These are phyloP conservation scores for Xenops minutus DNA, from an alignment of 2,797 vertebrate genomes.

Conservation along the genomic window DNA sequence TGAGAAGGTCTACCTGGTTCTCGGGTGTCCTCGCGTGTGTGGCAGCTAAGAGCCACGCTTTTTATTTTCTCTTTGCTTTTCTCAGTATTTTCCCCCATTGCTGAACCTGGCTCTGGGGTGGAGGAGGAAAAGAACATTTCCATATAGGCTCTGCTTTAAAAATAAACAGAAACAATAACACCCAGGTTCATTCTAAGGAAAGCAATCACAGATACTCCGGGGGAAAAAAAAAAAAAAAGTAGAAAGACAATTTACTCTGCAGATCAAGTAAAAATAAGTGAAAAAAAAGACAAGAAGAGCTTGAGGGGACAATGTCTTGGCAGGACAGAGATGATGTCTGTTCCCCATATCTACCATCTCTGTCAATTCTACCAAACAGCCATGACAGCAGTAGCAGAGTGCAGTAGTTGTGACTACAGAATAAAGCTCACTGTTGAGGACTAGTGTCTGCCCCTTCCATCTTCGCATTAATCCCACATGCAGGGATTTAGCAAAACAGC, in stretches of 20 bases:
- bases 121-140: not conserved
- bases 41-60: not conserved
- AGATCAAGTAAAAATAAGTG: not conserved
- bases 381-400: not conserved
- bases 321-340: not conserved
- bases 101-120: not conserved
- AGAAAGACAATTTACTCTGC: not conserved
- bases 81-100: not conserved
- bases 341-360: not conserved
- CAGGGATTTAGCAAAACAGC: not conserved
- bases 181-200: not conserved
- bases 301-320: not conserved
- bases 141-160: not conserved
- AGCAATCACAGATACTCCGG: not conserved
- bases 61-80: constrained; percentile 8
- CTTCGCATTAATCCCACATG: not conserved
- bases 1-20: constrained; percentile 38
- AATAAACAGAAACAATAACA: not conserved
- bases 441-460: not conserved
- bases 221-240: not conserved
- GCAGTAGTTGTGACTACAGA: not conserved
- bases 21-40: not conserved
- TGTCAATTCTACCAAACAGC: not conserved
- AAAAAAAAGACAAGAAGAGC: not conserved
- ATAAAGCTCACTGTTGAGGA: not conserved